Percentiles rank a stretch among this genome's conserved stretches.
These are phyloP conservation scores for Parnassius apollo DNA, from an alignment of 2,888 invertebrate species.

Conservation along the genomic window DNA sequence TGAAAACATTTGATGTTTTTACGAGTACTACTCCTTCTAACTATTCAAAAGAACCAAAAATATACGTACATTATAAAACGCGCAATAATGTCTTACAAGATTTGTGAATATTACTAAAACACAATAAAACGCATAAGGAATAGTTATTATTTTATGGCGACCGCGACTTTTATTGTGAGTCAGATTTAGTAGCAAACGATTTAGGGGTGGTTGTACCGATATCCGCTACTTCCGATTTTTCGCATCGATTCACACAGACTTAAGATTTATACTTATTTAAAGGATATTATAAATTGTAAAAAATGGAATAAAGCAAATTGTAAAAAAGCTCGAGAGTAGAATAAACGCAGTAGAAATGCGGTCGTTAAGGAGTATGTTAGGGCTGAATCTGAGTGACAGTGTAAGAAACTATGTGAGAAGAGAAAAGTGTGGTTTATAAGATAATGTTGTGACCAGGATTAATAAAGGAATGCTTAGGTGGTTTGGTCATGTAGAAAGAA, in stretches of 20 bases:
- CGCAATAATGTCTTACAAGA: slow-evolving; percentile 41
- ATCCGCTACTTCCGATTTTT: slow-evolving; percentile 73
- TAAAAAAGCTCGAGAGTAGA: no score
- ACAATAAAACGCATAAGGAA: slow-evolving; percentile 68
- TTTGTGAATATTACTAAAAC: slow-evolving; percentile 53
- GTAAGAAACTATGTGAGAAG: no score
- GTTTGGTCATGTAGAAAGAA: no score
- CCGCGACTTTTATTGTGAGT: slow-evolving; percentile 69
- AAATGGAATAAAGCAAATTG: no score
- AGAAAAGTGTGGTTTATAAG: no score
- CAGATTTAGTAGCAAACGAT: slow-evolving; percentile 71
- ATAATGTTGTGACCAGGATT: no score
- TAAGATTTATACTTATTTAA: slow-evolving; percentile 46
- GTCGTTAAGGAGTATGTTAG: no score
- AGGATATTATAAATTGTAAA: not conserved
- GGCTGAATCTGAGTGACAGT: no score
- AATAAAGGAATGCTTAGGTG: no score
- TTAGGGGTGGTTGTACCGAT: slow-evolving; percentile 53
- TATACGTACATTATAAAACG: slow-evolving; percentile 23
- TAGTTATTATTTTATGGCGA: slow-evolving; percentile 70
- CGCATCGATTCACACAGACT: slow-evolving; percentile 53
- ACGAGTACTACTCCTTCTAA: not conserved
- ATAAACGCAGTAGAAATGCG: no score
- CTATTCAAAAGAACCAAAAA: slow-evolving; percentile 8
- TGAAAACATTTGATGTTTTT: no score